Conservation (phyloP, 2,797 vertebrate species). For the Eospalax fontanierii region DNA sequence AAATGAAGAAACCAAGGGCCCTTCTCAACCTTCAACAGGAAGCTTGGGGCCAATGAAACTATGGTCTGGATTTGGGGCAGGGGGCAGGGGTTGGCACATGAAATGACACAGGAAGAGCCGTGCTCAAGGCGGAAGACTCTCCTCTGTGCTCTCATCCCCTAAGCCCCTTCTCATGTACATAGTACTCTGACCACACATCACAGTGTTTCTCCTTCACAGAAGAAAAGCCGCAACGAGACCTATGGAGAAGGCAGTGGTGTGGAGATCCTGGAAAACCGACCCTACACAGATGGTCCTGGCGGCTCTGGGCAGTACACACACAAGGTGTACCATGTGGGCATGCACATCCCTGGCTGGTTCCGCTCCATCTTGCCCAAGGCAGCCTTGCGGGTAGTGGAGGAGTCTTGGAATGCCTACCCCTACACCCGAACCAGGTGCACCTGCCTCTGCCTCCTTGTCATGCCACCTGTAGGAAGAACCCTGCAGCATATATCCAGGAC, state of each 20-base stretch:
- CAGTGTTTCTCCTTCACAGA: conserved; percentile 89
- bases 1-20: accelerated
- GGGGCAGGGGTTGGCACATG: neutral
- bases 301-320: conserved; percentile 98
- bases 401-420: conserved; percentile 98
- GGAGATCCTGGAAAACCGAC: conserved; percentile 98
- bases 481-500: neutral
- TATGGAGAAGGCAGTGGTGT: conserved; percentile 98
- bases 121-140: neutral
- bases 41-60: neutral
- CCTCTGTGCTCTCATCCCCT: neutral
- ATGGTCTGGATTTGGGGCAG: neutral
- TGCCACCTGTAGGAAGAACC: neutral
- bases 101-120: neutral
- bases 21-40: neutral
- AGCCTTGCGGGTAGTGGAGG: conserved; percentile 96
- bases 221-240: conserved; percentile 99
- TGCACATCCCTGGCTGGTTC: conserved; percentile 99
- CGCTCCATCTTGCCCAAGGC: conserved; percentile 98
- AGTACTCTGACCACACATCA: neutral
- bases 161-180: neutral
- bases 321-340: conserved; percentile 99
- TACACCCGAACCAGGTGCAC: conserved; percentile 96
- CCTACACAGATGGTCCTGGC: conserved; percentile 97
- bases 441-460: neutral